Percentiles rank a stretch among this genome's conserved stretches.
Conservation (phyloP, 2,888 invertebrate species). For the Chrysolina haemoptera region DNA sequence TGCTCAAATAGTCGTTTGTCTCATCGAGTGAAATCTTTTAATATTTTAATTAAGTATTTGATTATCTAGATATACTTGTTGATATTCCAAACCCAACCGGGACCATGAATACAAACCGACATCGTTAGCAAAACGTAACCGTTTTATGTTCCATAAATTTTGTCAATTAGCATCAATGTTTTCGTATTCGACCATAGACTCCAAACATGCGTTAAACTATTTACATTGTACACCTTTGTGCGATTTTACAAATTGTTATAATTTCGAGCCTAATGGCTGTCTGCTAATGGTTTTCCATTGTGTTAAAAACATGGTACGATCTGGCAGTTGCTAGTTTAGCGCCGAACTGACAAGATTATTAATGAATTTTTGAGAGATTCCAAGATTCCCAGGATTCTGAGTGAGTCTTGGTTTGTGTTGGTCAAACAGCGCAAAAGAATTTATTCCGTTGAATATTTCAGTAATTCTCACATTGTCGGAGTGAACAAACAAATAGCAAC, state of each 20-base stretch:
- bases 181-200: constrained; percentile 32
- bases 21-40: too few species aligned
- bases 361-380: constrained; percentile 45
- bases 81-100: not conserved
- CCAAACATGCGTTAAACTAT: constrained; percentile 45
- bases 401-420: not conserved
- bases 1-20: too few species aligned
- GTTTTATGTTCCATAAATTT: constrained; percentile 19
- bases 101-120: not conserved
- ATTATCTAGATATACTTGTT: too few species aligned
- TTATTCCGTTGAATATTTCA: not conserved
- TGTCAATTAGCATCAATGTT: constrained; percentile 29
- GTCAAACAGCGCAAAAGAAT: not conserved
- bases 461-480: too few species aligned
- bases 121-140: constrained; percentile 18
- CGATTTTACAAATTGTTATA: constrained; percentile 46
- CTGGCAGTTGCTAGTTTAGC: constrained; percentile 42
- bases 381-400: constrained; percentile 31
- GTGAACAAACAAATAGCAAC: too few species aligned
- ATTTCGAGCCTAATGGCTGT: constrained; percentile 47
- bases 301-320: constrained; percentile 40
- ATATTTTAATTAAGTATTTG: too few species aligned
- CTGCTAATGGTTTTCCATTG: constrained; percentile 54
- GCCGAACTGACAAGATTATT: constrained; percentile 42
- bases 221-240: constrained; percentile 45